Base-by-base conservation (phyloP, 2,888 invertebrate species). In the Gibbula magus region DNA sequence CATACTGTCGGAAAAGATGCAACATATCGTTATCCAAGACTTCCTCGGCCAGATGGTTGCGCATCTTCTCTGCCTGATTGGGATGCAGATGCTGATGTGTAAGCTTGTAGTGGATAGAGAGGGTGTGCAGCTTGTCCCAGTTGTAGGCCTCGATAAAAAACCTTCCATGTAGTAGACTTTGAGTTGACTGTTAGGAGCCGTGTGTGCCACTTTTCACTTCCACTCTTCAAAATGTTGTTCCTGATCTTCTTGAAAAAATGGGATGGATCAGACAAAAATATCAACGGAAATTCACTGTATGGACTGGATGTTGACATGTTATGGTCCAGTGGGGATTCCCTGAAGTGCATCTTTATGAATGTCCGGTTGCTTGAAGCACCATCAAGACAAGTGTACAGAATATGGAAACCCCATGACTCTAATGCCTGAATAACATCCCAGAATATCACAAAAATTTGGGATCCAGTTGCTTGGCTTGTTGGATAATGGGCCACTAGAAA, bases 21-120 rank as follows among this genome's bases (percentile, higher is more conserved):
- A 82, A 61, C 83, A 85, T 82, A 20, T 86, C 78, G 18, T 61
- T 20, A 53, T 84, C 70, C 4, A 84, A 45, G 0, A 84, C 79
- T 22, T 84, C 77, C 75, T 86, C 82, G 16, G 84, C 85, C 10
- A 82, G 35, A 29, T 81, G 61, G 32, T 84, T 86, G n/a, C 84
- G 39, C 86, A 86, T 85, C 81, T 84, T 84, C 10, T 56, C 53
- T 66, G 84, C 77, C 2, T 79, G 75, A 22, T 79, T 84, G 1
- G 82, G 75, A 76, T 74, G 79, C 0, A 84, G 61, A 35, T 84
- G 84, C 13, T 83, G 81, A 20, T 84, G 67, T n/a, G 80, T 76
- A 16, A 86, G 75, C 25, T 82, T 77, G 1, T 54, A 75, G 56
- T 86, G 77, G 2, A 86, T 75, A 75, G 82, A 79, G 2, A 85